Base-by-base conservation (phyloP, 2,888 invertebrate genomes). In the Cordilura impudica region DNA sequence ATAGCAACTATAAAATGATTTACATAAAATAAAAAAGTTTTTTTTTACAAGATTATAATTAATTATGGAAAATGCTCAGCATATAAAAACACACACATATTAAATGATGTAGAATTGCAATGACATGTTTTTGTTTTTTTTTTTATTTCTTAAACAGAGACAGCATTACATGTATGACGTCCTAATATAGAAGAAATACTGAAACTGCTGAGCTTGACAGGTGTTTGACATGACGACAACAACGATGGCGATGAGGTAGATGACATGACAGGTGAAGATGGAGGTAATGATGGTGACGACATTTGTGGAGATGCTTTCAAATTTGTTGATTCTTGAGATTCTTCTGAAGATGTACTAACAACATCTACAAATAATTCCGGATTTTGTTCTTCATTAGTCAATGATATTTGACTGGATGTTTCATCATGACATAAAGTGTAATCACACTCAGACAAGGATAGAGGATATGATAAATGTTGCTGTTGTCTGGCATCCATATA, bases 131-230 rank as follows among this genome's bases (percentile, higher is more conserved):
- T n/a, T n/a, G n/a, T n/a, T n/a, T n/a, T n/a, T n/a, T n/a, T 31
- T 5, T 2, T n/a, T 2, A 21, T 14, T 16, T 65, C 29, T 61
- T 54, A 79, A 35, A 75, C 63, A 3, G 79, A 53, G 6, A 79
- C 75, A 14, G 67, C 66, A 49, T 63, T 79, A 8, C 71, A 29
- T 1, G 56, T 58, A 58, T 72, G 71, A 43, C 35, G 74, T 19
- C 65, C 89, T 78, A 90, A 83, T 81, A 90, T 90, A n/a, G 90
- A 88, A 2, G 90, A 89, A 75, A 90, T 90, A 69, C 89, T 88
- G 73, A 90, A 90, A 74, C 86, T 88, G 51, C 84, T 87, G 56
- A 87, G 86, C 81, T 87, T 89, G 2, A 72, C 78, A 74, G 75
- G 84, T 74, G 51, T 83, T 77, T 58, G 82, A 76, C n/a, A 82